Conservation (phyloP, 2,797 vertebrate genomes). For the Gastrophryne carolinensis region DNA sequence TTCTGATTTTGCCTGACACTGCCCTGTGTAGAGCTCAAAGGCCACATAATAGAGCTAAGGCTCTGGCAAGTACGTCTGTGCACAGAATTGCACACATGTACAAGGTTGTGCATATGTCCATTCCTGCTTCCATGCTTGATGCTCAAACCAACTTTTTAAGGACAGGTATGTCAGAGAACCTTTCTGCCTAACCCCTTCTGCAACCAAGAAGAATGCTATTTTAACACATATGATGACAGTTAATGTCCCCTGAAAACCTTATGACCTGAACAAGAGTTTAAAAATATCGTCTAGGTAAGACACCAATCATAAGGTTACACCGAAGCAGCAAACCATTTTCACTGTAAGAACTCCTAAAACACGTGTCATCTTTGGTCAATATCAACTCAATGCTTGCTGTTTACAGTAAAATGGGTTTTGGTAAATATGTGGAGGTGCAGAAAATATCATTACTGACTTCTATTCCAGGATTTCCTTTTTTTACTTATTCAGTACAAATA, state of each 20-base stretch:
- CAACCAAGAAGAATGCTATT: neutral
- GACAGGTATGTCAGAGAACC: too few relatives aligned
- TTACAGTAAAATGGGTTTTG: neutral
- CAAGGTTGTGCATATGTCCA: too few relatives aligned
- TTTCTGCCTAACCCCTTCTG: too few relatives aligned
- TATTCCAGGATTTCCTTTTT: neutral
- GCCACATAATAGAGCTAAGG: too few relatives aligned
- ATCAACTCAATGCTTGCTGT: neutral
- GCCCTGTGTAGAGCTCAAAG: too few relatives aligned
- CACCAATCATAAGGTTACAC: neutral
- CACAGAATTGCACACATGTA: too few relatives aligned
- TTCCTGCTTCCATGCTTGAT: too few relatives aligned
- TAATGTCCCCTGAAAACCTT: slow-evolving; percentile 25
- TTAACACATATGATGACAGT: slow-evolving; percentile 15
- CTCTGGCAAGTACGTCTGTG: too few relatives aligned
- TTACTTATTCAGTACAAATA: neutral
- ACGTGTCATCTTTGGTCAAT: slow-evolving; percentile 17
- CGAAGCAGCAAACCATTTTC: neutral
- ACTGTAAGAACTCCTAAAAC: neutral
- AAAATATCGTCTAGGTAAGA: neutral
- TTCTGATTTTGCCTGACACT: too few relatives aligned
- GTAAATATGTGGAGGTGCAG: neutral
- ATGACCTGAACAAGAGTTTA: neutral
- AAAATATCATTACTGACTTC: neutral
- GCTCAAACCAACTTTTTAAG: too few relatives aligned